Conservation (phyloP, 2,888 invertebrate genomes). For the Cremastinae sp. region DNA sequence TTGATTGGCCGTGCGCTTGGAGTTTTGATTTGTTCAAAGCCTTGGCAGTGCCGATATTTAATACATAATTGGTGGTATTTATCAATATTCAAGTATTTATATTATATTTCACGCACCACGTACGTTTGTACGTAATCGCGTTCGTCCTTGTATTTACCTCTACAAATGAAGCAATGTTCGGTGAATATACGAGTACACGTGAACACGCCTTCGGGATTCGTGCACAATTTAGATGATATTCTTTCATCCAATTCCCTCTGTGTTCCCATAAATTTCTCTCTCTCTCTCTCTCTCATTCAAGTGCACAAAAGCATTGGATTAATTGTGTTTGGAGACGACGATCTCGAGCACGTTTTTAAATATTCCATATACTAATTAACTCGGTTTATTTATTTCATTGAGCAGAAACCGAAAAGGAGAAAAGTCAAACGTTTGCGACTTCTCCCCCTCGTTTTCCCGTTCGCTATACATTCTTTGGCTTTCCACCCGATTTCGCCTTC, state of each 20-base stretch:
- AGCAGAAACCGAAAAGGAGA: constrained; percentile 28
- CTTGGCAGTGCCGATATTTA: constrained; percentile 75
- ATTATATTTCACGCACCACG: constrained; percentile 11
- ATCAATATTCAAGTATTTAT: constrained; percentile 42
- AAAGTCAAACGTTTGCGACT: constrained; percentile 47
- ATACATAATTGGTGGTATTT: constrained; percentile 65
- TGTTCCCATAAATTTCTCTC: too few relatives aligned
- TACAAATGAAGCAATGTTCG: not conserved
- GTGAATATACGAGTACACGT: not conserved
- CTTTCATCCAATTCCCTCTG: too few relatives aligned
- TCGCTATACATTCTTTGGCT: constrained; percentile 21
- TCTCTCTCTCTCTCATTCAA: too few relatives aligned
- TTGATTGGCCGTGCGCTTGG: constrained; percentile 66
- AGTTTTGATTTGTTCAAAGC: constrained; percentile 71
- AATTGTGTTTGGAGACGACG: too few relatives aligned
- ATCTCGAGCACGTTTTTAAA: not conserved
- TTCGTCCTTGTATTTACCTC: constrained; percentile 25
- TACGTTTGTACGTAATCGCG: constrained; percentile 39
- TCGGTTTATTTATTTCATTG: constrained; percentile 31
- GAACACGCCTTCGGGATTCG: too few relatives aligned
- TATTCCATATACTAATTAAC: constrained; percentile 8
- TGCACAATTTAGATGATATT: not conserved
- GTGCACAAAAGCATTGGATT: too few relatives aligned
- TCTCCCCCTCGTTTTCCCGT: constrained; percentile 11
- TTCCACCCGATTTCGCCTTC: constrained; percentile 52